Conservation (phyloP, 1,140 invertebrate species). For the Trichonephila inaurata region DNA sequence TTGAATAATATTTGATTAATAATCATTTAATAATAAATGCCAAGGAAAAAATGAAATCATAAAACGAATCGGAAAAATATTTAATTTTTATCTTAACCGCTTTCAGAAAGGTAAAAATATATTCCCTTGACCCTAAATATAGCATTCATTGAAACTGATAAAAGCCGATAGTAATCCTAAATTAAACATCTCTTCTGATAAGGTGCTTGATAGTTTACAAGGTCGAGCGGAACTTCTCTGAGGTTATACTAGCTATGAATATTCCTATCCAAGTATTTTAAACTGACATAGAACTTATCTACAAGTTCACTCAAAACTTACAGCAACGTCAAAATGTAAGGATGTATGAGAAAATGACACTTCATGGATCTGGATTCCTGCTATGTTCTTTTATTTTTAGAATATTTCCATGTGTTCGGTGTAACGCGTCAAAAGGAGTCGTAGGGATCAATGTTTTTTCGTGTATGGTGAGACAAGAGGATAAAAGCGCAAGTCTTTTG, state of each 20-base stretch:
- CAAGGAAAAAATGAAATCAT: no score
- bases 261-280: background rate
- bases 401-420: slow-evolving; percentile 11
- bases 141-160: no score
- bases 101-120: background rate
- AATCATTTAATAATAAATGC: no score
- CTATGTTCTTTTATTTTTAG: slow-evolving; percentile 40
- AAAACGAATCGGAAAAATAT: no score
- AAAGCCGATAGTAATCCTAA: no score
- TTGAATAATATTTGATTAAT: no score
- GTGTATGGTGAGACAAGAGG: background rate
- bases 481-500: background rate
- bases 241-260: background rate
- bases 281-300: background rate
- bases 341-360: slow-evolving; percentile 66
- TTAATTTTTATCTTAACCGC: no score
- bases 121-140: background rate
- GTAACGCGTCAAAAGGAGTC: background rate
- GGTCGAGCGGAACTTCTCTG: background rate
- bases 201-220: background rate
- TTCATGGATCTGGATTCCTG: slow-evolving; percentile 10
- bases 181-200: background rate
- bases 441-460: slow-evolving; percentile 39
- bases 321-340: background rate
- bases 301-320: background rate